Evolutionary conservation across 2,797 vertebrate species (phyloP).

Genomic region (Amphiprion clarkii): DNA sequence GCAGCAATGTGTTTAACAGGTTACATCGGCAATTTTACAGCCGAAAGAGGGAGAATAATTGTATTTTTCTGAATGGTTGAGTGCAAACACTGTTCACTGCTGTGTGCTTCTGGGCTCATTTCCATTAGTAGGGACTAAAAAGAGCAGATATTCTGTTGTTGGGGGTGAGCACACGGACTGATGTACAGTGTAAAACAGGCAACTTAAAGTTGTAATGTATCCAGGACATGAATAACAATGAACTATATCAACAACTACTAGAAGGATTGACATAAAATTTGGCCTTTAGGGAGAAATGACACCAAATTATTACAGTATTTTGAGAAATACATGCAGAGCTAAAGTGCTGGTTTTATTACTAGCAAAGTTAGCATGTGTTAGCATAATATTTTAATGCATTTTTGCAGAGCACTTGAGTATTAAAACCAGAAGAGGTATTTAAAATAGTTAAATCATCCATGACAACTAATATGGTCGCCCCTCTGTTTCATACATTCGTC

Average conservation of each 20-base stretch:
- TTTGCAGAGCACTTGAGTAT: too few species aligned
- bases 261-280: background rate
- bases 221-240: background rate
- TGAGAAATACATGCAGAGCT: too few species aligned
- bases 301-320: too few species aligned
- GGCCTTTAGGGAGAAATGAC: too few species aligned
- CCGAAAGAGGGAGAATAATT: conserved; percentile 85
- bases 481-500: background rate
- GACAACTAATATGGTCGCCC: too few species aligned
- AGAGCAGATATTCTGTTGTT: conserved; percentile 55
- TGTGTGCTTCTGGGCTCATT: conserved; percentile 67
- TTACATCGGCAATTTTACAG: conserved; percentile 88
- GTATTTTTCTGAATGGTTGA: conserved; percentile 85
- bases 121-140: conserved; percentile 44
- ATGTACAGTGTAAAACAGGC: conserved; percentile 19
- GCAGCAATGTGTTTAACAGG: conserved; percentile 82
- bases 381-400: too few species aligned
- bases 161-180: conserved; percentile 30
- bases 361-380: too few species aligned
- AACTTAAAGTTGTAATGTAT: conserved; percentile 12
- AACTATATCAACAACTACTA: background rate
- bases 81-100: conserved; percentile 75
- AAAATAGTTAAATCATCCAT: too few species aligned
- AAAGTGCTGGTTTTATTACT: too few species aligned
- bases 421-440: too few species aligned